Base-by-base conservation (phyloP, 2,888 invertebrate genomes). In the Smittia sp. region DNA sequence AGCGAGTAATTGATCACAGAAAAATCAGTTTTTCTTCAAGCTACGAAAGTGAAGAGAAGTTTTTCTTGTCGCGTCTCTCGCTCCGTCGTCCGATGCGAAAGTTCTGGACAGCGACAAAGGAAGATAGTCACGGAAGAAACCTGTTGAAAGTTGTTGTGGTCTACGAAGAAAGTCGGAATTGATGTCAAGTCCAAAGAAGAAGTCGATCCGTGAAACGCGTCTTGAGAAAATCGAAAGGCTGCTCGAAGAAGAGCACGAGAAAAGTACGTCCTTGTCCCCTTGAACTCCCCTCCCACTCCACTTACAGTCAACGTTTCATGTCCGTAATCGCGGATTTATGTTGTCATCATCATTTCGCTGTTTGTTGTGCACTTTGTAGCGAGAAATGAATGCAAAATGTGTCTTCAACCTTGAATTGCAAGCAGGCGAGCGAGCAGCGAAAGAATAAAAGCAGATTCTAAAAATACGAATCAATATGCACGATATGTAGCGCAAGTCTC, bases 101-200 rank as follows among this genome's bases (percentile, higher is more conserved):
- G 46, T 46, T 46, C 46, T 13, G 13, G 4, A 3, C 46, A 39
- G 39, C 9, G 32, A 32, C 32, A 32, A 32, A n/a, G n/a, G 15
- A 46, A 46, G 11, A n/a, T 46, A n/a, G n/a, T n/a, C n/a, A n/a
- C n/a, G n/a, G n/a, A n/a, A n/a, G n/a, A n/a, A n/a, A n/a, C n/a
- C n/a, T n/a, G 46, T 46, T 46, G 46, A 46, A 65, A 24, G n/a
- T 9, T 4, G 25, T 20, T 20, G 32, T 11, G 22, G 13, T 46
- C 46, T 6, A 3, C 46, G 20, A 54, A 69, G 22, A 15, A 67
- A 41, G 11, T 11, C 27, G 24, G 27, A 69, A 69, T 58, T 72
- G 54, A 72, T 72, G 72, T 72, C 72, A 39, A 72, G 72, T 62
- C 24, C 72, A 15, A 58, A 62, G 54, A 72, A 72, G 62, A 72